A percentile compares a stretch with the other conserved stretches of the same genome.
phyloP scores from a whole-genome alignment of 2,113 vertebrate genomes.

The Microtus richardsoni region DNA sequence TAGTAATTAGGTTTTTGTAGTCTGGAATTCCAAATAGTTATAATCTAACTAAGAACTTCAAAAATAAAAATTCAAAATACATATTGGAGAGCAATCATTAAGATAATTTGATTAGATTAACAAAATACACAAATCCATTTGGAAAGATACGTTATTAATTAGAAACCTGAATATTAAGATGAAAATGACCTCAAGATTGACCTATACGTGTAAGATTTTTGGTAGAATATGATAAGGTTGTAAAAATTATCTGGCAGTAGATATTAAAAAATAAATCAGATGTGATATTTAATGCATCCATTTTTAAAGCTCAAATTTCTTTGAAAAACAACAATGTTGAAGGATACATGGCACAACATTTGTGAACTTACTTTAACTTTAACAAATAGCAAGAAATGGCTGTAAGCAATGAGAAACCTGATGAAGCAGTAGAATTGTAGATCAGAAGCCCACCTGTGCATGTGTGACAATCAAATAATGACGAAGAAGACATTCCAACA shows the following conservation, averaged over 20 bases:
- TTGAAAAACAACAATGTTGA: neutral
- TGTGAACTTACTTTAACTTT: neutral
- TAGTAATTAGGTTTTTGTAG: neutral
- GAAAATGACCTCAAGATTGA: neutral
- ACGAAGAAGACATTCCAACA: neutral
- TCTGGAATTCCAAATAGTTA: neutral
- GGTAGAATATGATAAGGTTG: neutral
- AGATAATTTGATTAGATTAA: neutral
- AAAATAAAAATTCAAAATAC: neutral
- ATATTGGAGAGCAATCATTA: neutral
- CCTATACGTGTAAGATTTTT: neutral
- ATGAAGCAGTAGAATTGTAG: neutral
- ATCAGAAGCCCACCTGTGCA: neutral
- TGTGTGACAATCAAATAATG: neutral
- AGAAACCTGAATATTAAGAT: neutral
- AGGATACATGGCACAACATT: neutral
- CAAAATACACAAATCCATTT: neutral
- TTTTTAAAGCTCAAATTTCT: neutral
- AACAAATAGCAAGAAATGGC: neutral
- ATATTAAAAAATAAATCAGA: neutral
- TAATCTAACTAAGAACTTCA: neutral
- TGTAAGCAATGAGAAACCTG: neutral
- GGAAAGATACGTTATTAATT: neutral
- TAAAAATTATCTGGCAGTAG: neutral
- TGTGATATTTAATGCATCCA: neutral